Percentiles rank a stretch among this genome's conserved stretches.
Evolutionary conservation across 1,140 invertebrate species (phyloP).

Genomic region (Pteromalus puparum): DNA sequence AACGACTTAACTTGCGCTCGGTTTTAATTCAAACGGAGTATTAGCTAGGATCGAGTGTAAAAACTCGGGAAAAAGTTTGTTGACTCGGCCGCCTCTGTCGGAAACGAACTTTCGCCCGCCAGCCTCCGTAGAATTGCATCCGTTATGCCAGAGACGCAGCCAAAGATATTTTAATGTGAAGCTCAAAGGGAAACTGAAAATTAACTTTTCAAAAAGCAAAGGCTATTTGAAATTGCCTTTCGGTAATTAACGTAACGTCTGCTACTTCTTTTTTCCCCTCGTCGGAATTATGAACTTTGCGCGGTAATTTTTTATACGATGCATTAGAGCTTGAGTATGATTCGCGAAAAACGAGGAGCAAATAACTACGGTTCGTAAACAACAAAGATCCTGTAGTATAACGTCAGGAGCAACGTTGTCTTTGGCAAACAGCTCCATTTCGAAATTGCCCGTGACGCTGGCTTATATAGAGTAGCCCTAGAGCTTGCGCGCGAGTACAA

Average conservation of each 20-base stretch:
- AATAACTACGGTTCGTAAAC: not conserved
- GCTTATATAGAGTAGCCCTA: not conserved
- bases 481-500: not conserved
- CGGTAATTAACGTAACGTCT: not conserved
- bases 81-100: slow-evolving; percentile 16
- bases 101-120: slow-evolving; percentile 2
- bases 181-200: slow-evolving; percentile 32
- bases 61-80: not conserved
- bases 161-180: slow-evolving; percentile 17
- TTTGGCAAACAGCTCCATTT: slow-evolving; percentile 12
- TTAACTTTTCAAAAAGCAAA: not conserved
- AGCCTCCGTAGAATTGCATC: slow-evolving; percentile 3
- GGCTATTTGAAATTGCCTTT: slow-evolving; percentile 7
- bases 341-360: not conserved
- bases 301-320: no score
- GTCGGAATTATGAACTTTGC: not conserved
- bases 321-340: not conserved
- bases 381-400: not conserved
- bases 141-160: not conserved
- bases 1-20: not conserved
- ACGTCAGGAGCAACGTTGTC: not conserved
- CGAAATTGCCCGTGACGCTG: not conserved
- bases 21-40: not conserved
- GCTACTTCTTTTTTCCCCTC: not conserved
- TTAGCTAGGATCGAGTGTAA: not conserved